These are phyloP conservation scores for Acronicta alni DNA, from an alignment of 2,888 invertebrate genomes.

Conservation along the genomic window DNA sequence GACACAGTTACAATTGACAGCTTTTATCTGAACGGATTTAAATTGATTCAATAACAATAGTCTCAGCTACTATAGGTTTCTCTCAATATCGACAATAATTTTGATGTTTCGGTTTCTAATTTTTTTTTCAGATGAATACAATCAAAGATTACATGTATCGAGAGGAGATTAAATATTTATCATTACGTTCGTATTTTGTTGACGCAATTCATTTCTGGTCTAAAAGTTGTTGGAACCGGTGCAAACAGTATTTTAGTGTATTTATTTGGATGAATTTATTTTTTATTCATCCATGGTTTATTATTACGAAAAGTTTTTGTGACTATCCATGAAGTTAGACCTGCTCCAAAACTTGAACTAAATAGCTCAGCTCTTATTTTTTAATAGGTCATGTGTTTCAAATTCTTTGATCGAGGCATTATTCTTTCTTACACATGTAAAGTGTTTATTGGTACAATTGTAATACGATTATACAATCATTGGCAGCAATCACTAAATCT, in stretches of 20 bases:
- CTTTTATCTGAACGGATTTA: conserved; percentile 51
- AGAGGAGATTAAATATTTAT: conserved; percentile 9
- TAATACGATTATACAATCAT: conserved; percentile 80
- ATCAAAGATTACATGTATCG: conserved; percentile 22
- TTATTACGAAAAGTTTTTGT: conserved; percentile 5
- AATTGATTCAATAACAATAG: conserved; percentile 45
- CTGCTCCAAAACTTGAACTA: not conserved
- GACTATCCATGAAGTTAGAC: not conserved
- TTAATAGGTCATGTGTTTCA: conserved; percentile 11
- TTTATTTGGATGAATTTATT: conserved; percentile 39
- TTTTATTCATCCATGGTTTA: conserved; percentile 4
- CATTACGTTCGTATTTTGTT: conserved; percentile 42
- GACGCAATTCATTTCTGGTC: conserved; percentile 65
- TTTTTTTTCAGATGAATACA: conserved; percentile 6
- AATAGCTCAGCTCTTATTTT: conserved; percentile 13
- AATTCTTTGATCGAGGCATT: conserved; percentile 26
- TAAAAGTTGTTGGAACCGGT: conserved; percentile 59
- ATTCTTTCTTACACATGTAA: conserved; percentile 39
- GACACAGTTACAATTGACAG: conserved; percentile 44
- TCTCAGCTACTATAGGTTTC: conserved; percentile 23
- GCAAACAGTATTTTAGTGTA: conserved; percentile 68
- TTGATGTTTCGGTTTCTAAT: conserved; percentile 21
- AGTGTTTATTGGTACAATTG: conserved; percentile 63
- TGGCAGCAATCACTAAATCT: conserved; percentile 79
- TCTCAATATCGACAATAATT: conserved; percentile 36